phyloP scores from a whole-genome alignment of 1,140 invertebrate species.

The Drosophila sucinea region DNA sequence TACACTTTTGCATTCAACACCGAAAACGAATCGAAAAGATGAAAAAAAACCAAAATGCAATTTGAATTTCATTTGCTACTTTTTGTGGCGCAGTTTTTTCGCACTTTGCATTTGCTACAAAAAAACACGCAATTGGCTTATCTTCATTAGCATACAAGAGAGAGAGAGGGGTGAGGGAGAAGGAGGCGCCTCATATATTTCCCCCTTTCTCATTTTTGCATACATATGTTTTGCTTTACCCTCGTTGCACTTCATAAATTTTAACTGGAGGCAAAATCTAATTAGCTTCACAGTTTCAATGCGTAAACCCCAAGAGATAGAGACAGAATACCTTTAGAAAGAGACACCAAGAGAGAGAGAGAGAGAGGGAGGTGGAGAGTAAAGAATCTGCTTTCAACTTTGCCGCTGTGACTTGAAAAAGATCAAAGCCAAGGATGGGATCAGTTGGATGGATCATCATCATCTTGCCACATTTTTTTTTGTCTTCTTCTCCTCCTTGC shows the following conservation, averaged over 20 bases:
- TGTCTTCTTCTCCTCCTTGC: conserved; percentile 13
- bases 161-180: background rate
- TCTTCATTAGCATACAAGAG: conserved; percentile 5
- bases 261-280: conserved; percentile 60
- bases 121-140: conserved; percentile 58
- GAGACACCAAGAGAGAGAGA: background rate
- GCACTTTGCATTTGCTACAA: background rate
- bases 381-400: conserved; percentile 70
- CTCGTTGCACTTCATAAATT: conserved; percentile 81
- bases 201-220: conserved; percentile 36
- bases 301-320: conserved; percentile 50
- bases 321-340: background rate
- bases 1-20: conserved; percentile 41
- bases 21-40: background rate
- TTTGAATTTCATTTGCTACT: conserved; percentile 49
- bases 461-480: conserved; percentile 18
- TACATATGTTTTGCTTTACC: conserved; percentile 34
- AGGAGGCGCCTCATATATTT: background rate
- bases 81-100: background rate
- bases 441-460: conserved; percentile 41
- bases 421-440: conserved; percentile 79
- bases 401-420: conserved; percentile 57
- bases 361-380: background rate
- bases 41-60: conserved; percentile 19
- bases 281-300: conserved; percentile 67